phyloP scores from a whole-genome alignment of 2,113 vertebrate genomes.

The Boleophthalmus pectinirostris region DNA sequence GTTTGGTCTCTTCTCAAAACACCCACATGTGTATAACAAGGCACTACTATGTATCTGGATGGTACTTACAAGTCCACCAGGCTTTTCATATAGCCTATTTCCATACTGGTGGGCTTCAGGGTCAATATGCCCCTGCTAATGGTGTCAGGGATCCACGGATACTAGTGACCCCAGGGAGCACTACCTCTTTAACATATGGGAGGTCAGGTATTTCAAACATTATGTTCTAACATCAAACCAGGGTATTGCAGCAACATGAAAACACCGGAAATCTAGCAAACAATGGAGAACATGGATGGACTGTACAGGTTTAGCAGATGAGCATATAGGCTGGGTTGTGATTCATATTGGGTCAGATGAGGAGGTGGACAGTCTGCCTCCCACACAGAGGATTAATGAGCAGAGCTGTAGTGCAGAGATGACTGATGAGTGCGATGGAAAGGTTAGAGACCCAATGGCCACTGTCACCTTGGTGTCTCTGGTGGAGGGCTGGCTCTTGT shows the following conservation, averaged over 20 bases:
- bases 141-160: slow-evolving; percentile 57
- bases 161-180: slow-evolving; percentile 70
- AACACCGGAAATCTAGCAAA: slow-evolving; percentile 49
- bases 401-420: slow-evolving; percentile 52
- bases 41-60: not conserved
- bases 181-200: slow-evolving; percentile 52
- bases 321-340: slow-evolving; percentile 39
- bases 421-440: slow-evolving; percentile 62
- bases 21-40: not conserved
- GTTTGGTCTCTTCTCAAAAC: not conserved
- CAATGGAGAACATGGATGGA: slow-evolving; percentile 51
- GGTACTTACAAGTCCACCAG: not conserved
- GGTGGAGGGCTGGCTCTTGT: slow-evolving; percentile 58
- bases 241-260: slow-evolving; percentile 66
- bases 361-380: slow-evolving; percentile 56
- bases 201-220: slow-evolving; percentile 71
- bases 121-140: slow-evolving; percentile 51
- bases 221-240: slow-evolving; percentile 49
- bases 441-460: slow-evolving; percentile 46
- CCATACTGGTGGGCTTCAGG: slow-evolving; percentile 35
- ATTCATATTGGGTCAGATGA: slow-evolving; percentile 47
- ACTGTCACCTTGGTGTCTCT: slow-evolving; percentile 59
- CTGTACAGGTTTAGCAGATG: slow-evolving; percentile 49
- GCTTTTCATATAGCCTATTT: not conserved
- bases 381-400: slow-evolving; percentile 65